Conservation (phyloP, 2,888 invertebrate species). For the Caenorhabditis becei region DNA sequence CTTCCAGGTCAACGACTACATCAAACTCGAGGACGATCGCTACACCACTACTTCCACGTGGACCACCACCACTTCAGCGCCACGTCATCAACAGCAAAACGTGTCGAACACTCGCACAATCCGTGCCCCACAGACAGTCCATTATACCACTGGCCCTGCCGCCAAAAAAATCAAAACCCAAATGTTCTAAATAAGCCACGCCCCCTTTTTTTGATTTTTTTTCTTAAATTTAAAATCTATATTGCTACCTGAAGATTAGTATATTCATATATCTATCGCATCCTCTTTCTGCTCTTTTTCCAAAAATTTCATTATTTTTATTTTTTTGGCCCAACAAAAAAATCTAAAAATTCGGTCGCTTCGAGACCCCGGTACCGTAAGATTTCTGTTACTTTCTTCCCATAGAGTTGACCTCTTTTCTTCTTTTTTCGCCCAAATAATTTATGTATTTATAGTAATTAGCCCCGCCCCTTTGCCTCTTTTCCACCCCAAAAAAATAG, state of each 20-base stretch:
- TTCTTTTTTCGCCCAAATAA: slow-evolving; percentile 2
- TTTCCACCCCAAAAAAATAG: slow-evolving; percentile 33
- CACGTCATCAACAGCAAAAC: slow-evolving; percentile 38
- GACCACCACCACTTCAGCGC: slow-evolving; percentile 17
- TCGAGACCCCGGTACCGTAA: slow-evolving; percentile 38
- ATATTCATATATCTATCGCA: background rate
- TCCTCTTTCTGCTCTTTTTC: slow-evolving; percentile 12
- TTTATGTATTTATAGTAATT: slow-evolving; percentile 27
- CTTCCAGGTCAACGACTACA: slow-evolving; percentile 46
- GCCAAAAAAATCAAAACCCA: slow-evolving; percentile 43
- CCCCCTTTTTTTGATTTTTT: no score
- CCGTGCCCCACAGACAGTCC: slow-evolving; percentile 14
- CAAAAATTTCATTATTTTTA: background rate
- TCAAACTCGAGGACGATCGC: slow-evolving; percentile 48
- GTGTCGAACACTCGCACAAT: slow-evolving; percentile 17
- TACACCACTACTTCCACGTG: slow-evolving; percentile 15
- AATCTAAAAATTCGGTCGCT: no score
- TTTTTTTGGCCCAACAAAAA: no score
- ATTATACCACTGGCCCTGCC: slow-evolving; percentile 3
- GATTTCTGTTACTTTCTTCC: slow-evolving; percentile 8
- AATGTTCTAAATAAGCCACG: slow-evolving; percentile 35
- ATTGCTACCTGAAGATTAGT: background rate
- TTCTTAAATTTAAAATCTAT: background rate
- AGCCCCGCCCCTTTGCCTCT: slow-evolving; percentile 13
- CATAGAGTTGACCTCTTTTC: slow-evolving; percentile 54